These are phyloP conservation scores for Gymnodraco acuticeps DNA, from an alignment of 2,797 vertebrate species.

Conservation along the genomic window DNA sequence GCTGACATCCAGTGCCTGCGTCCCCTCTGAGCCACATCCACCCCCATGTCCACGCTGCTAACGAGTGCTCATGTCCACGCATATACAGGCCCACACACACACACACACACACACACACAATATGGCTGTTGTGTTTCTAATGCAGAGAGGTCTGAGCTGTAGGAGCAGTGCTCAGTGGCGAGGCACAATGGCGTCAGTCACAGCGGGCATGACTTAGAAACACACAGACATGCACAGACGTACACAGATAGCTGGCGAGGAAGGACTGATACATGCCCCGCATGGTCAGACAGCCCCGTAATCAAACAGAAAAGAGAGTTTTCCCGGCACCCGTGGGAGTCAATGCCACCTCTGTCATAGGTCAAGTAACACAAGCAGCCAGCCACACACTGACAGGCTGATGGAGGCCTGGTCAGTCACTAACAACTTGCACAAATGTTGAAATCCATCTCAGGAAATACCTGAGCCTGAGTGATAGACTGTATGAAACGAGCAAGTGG, in stretches of 20 bases:
- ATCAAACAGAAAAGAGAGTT: slow-evolving; percentile 29
- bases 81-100: slow-evolving; percentile 37
- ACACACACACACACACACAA: slow-evolving; percentile 50
- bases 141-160: slow-evolving; percentile 77
- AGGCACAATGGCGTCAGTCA: slow-evolving; percentile 85
- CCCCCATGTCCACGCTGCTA: slow-evolving; percentile 47
- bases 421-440: slow-evolving; percentile 47
- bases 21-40: slow-evolving; percentile 35
- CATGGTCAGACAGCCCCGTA: slow-evolving; percentile 15
- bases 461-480: slow-evolving; percentile 6
- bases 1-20: slow-evolving; percentile 58
- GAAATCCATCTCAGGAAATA: slow-evolving; percentile 34
- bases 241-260: slow-evolving; percentile 39
- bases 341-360: slow-evolving; percentile 31
- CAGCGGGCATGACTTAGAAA: slow-evolving; percentile 52
- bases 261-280: slow-evolving; percentile 47
- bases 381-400: slow-evolving; percentile 36
- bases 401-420: slow-evolving; percentile 27
- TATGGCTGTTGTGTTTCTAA: slow-evolving; percentile 85
- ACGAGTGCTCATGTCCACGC: slow-evolving; percentile 56
- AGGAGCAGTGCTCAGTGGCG: slow-evolving; percentile 72
- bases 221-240: slow-evolving; percentile 1
- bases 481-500: slow-evolving; percentile 5
- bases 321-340: slow-evolving; percentile 48
- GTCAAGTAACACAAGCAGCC: slow-evolving; percentile 41